Evolutionary conservation across 2,797 vertebrate genomes (phyloP).

Genomic region (Chelmon rostratus): DNA sequence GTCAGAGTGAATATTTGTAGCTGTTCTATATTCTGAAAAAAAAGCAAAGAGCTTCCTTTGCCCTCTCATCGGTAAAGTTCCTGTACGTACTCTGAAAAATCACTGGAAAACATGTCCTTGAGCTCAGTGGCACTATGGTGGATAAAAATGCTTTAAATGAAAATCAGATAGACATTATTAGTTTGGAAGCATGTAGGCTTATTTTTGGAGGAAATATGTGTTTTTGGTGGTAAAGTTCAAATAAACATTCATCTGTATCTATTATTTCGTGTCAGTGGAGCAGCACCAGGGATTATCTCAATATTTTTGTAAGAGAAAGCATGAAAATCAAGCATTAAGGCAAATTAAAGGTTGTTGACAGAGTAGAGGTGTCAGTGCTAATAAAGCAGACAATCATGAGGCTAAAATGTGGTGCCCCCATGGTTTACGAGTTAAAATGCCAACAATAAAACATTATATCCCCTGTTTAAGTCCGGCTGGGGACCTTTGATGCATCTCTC

Average conservation of each 20-base stretch:
- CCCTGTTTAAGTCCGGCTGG: background rate
- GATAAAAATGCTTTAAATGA: constrained; percentile 24
- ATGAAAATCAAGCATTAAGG: constrained; percentile 10
- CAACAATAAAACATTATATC: background rate
- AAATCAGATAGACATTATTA: constrained; percentile 21
- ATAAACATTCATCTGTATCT: constrained; percentile 24
- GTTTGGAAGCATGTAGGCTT: background rate
- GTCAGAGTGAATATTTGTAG: constrained; percentile 7
- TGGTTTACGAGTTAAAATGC: constrained; percentile 11
- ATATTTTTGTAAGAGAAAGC: constrained; percentile 28
- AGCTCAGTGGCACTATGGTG: background rate
- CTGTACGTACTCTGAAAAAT: background rate
- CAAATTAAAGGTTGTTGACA: constrained; percentile 21
- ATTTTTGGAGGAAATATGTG: constrained; percentile 3
- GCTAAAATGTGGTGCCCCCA: background rate
- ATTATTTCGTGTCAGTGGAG: constrained; percentile 26
- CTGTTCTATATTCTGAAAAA: background rate
- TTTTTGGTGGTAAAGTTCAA: constrained; percentile 11
- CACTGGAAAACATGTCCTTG: background rate
- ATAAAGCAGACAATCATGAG: background rate
- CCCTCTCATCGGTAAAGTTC: constrained; percentile 1
- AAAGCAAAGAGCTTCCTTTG: background rate
- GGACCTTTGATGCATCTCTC: background rate
- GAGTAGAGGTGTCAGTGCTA: constrained; percentile 6
- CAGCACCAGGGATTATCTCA: constrained; percentile 17